A percentile compares a stretch with the other conserved stretches of the same genome.
Evolutionary conservation across 1,140 invertebrate genomes (phyloP).

Genomic region (Chionoecetes opilio): DNA sequence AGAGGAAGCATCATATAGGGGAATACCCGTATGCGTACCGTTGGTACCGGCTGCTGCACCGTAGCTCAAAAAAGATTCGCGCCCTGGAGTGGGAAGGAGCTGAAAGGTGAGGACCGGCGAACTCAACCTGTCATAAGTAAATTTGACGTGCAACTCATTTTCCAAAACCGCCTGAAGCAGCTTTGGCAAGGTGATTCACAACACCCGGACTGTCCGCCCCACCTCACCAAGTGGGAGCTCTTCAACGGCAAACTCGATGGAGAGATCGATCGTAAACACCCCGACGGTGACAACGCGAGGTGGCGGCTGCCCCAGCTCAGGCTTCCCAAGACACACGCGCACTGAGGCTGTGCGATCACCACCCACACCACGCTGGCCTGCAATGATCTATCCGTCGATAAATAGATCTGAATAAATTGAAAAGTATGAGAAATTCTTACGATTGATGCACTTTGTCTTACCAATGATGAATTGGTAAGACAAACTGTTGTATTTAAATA

Average conservation of each 20-base stretch:
- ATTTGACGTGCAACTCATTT: background rate
- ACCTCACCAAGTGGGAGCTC: background rate
- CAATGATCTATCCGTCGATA: too few species aligned
- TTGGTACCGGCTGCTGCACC: too few species aligned
- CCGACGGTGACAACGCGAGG: background rate
- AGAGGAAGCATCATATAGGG: too few species aligned
- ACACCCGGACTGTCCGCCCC: background rate
- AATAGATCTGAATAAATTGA: too few species aligned
- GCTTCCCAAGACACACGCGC: background rate
- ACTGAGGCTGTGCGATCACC: too few species aligned
- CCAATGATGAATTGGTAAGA: too few species aligned
- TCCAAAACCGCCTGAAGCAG: background rate
- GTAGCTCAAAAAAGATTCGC: too few species aligned
- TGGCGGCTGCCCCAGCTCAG: background rate
- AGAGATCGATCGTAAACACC: background rate
- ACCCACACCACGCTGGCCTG: too few species aligned
- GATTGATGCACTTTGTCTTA: too few species aligned
- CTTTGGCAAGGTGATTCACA: background rate
- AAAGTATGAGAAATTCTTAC: too few species aligned
- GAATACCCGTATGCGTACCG: too few species aligned
- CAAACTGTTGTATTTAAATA: too few species aligned
- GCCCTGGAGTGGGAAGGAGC: background rate
- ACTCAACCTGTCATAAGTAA: background rate
- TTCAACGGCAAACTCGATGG: background rate
- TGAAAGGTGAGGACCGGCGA: background rate